Conservation (phyloP, 2,888 invertebrate species). For the Hypomecis punctinalis region DNA sequence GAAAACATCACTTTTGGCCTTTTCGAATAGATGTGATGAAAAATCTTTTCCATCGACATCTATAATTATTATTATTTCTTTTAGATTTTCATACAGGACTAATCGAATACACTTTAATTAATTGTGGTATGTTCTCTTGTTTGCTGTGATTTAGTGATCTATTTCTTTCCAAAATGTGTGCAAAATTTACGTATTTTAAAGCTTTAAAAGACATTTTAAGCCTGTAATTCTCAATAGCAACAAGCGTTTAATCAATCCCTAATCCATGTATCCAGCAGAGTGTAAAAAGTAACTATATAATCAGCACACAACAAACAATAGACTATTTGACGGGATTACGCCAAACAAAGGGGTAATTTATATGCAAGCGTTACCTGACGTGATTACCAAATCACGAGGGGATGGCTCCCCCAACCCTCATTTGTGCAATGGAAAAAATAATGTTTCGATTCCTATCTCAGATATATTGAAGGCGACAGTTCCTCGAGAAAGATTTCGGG, state of each 20-base stretch:
- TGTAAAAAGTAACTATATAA: slow-evolving; percentile 42
- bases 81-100: too few species aligned
- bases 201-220: not conserved
- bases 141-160: too few species aligned
- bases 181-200: not conserved
- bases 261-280: slow-evolving; percentile 32
- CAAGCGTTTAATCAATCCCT: slow-evolving; percentile 13
- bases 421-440: slow-evolving; percentile 62
- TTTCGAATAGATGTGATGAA: too few species aligned
- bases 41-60: too few species aligned
- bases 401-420: slow-evolving; percentile 58
- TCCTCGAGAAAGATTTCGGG: slow-evolving; percentile 49
- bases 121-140: too few species aligned
- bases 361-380: slow-evolving; percentile 79
- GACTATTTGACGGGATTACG: slow-evolving; percentile 65
- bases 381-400: slow-evolving; percentile 75
- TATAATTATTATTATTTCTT: too few species aligned
- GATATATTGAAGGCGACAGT: slow-evolving; percentile 69
- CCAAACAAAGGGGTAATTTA: slow-evolving; percentile 77
- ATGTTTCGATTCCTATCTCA: slow-evolving; percentile 66
- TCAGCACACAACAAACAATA: slow-evolving; percentile 59
- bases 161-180: too few species aligned
- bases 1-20: too few species aligned
- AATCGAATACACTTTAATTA: too few species aligned
- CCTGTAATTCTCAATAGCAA: not conserved